Percentiles rank a stretch among this genome's conserved stretches.
Conservation (phyloP, 1,140 invertebrate species). For the Bicyclus anynana region DNA sequence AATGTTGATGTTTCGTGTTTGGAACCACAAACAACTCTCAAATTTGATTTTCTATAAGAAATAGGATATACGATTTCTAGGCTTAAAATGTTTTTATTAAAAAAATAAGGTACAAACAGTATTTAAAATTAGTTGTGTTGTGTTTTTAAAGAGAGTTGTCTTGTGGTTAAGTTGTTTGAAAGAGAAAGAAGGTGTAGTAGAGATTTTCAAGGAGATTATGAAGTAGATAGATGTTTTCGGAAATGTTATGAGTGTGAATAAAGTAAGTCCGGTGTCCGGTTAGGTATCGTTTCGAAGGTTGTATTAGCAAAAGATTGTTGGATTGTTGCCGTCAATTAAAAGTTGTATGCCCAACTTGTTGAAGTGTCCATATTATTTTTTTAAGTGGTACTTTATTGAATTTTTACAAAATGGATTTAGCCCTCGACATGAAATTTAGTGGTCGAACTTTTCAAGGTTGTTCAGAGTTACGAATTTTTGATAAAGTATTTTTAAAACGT, state of each 20-base stretch:
- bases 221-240: conserved; percentile 39
- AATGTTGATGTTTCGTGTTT: conserved; percentile 31
- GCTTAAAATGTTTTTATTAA: too few species aligned
- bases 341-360: conserved; percentile 51
- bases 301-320: conserved; percentile 41
- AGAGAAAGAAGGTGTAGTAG: conserved; percentile 25
- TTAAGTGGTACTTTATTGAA: conserved; percentile 58
- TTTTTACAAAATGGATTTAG: conserved; percentile 44
- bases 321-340: conserved; percentile 66
- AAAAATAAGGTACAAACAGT: too few species aligned
- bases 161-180: conserved; percentile 29
- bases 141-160: conserved; percentile 18
- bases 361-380: conserved; percentile 72
- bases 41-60: background rate
- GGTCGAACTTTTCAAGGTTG: conserved; percentile 47
- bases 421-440: conserved; percentile 30
- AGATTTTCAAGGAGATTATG: conserved; percentile 22
- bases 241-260: conserved; percentile 42
- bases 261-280: conserved; percentile 42
- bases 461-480: conserved; percentile 66
- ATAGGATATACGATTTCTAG: too few species aligned
- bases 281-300: conserved; percentile 42
- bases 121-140: background rate
- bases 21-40: conserved; percentile 16
- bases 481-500: conserved; percentile 68